Evolutionary conservation across 1,140 invertebrate genomes (phyloP).

Genomic region (Drosophila navojoa): DNA sequence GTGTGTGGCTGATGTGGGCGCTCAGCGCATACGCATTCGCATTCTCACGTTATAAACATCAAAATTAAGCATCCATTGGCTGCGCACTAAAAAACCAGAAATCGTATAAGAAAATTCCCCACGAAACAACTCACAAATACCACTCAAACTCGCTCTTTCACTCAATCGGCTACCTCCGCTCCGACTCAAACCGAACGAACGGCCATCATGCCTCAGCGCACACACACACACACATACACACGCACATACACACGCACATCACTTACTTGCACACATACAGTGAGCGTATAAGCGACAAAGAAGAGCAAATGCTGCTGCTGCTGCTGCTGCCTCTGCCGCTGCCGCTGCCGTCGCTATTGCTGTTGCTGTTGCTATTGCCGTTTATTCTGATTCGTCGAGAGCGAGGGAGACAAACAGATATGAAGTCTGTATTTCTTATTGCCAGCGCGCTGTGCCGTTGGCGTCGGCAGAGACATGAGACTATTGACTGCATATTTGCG

Average conservation of each 20-base stretch:
- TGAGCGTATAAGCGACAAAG: conserved; percentile 4
- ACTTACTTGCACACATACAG: conserved; percentile 16
- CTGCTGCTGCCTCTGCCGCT: conserved; percentile 19
- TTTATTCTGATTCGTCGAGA: conserved; percentile 38
- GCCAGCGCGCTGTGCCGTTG: conserved; percentile 40
- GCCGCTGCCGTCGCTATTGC: conserved; percentile 25
- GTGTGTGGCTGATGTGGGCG: conserved; percentile 33
- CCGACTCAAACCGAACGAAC: conserved; percentile 45
- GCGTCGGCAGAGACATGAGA: conserved; percentile 49
- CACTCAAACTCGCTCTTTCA: conserved; percentile 43
- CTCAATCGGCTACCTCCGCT: conserved; percentile 35
- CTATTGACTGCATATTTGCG: conserved; percentile 50
- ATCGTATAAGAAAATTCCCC: conserved; percentile 51
- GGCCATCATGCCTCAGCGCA: conserved; percentile 63
- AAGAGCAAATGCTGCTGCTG: conserved; percentile 22
- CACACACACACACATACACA: conserved; percentile 12
- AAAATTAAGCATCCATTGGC: conserved; percentile 72
- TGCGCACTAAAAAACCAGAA: conserved; percentile 56
- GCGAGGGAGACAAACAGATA: conserved; percentile 60
- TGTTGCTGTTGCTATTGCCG: conserved; percentile 17
- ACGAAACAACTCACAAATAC: conserved; percentile 34
- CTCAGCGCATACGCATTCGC: conserved; percentile 64
- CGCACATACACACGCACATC: conserved; percentile 22
- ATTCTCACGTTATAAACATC: conserved; percentile 81
- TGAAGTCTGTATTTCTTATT: conserved; percentile 70